Base-by-base conservation (phyloP, 2,888 invertebrate species). In the Atethmia centrago region DNA sequence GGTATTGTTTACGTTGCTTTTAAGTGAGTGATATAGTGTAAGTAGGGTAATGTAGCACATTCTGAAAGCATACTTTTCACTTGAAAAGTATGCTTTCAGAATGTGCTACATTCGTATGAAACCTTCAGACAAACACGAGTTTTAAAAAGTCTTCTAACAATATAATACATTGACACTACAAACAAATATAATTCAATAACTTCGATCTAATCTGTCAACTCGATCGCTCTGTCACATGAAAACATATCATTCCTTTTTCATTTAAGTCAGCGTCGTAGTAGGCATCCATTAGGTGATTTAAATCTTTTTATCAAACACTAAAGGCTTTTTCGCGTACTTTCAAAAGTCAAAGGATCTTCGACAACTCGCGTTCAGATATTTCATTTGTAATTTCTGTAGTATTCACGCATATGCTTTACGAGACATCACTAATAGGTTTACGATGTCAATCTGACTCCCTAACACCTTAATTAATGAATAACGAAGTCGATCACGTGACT, bases 321-420 rank as follows among this genome's bases (percentile, higher is more conserved):
- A 83, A 74, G 66, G 61, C 51, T 65, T 81, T 80, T 66, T 74
- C 72, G 64, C 56, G 69, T 77, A 55, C 49, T 63, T 70, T 64
- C n/a, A 77, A 74, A 77, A 78, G 74, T 73, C 28, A 67, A 68
- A 61, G 45, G 40, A 53, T 61, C 40, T 55, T 40, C 8, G 10
- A 16, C 3, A 42, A 31, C 31, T 71, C 59, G 21, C 25, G 28
- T 77, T 71, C 7, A 45, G 10, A 61, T 36, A 47, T 31, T 49
- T 64, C 5, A 40, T 53, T 7, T 21, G 14, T 19, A 47, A 42
- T 47, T 47, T 64, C 8, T 59, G 21, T 59, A 4, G 36, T 21
- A 56, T 36, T 59, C 25, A 47, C 9, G n/a, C 40, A n/a, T 28
- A 10, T n/a, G 25, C 14, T 66, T n/a, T 8, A 36, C 16, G 16